A percentile compares a stretch with the other conserved stretches of the same genome.
Evolutionary conservation across 2,797 vertebrate genomes (phyloP).

Genomic region (Sebastes vulpes): DNA sequence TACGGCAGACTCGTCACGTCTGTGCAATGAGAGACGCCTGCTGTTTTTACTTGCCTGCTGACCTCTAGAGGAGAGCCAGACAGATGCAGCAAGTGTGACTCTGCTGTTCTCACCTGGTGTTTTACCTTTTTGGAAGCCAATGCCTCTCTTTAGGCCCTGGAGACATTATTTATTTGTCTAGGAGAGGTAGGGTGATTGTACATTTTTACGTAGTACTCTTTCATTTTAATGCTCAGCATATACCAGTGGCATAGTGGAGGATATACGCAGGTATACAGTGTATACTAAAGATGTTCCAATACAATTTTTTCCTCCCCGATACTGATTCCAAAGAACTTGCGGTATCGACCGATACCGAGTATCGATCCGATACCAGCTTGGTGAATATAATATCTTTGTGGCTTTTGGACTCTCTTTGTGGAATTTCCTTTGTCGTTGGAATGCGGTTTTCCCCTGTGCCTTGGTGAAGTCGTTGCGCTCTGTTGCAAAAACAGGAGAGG

Average conservation of each 20-base stretch:
- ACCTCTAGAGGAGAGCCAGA: slow-evolving; percentile 29
- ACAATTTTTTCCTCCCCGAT: no score
- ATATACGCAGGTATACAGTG: no score
- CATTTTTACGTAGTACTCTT: background rate
- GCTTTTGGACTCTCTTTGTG: no score
- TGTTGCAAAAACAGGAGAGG: accelerated
- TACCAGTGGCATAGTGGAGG: no score
- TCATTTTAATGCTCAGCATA: background rate
- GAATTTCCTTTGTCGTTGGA: no score
- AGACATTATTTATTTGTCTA: background rate
- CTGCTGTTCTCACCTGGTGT: slow-evolving; percentile 11
- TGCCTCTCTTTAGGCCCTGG: background rate
- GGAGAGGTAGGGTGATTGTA: background rate
- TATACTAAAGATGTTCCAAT: no score
- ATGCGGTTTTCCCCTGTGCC: no score
- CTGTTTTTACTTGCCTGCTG: slow-evolving; percentile 6
- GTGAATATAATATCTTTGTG: no score
- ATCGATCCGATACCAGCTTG: no score
- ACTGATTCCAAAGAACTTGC: no score
- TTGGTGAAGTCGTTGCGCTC: no score
- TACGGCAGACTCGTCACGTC: background rate
- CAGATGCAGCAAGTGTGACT: slow-evolving; percentile 22
- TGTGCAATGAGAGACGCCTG: slow-evolving; percentile 5
- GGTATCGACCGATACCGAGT: no score
- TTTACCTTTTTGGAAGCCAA: slow-evolving; percentile 2